Percentiles rank a stretch among this genome's conserved stretches.
Conservation (phyloP, 2,113 vertebrate species). For the Mixornis gularis region DNA sequence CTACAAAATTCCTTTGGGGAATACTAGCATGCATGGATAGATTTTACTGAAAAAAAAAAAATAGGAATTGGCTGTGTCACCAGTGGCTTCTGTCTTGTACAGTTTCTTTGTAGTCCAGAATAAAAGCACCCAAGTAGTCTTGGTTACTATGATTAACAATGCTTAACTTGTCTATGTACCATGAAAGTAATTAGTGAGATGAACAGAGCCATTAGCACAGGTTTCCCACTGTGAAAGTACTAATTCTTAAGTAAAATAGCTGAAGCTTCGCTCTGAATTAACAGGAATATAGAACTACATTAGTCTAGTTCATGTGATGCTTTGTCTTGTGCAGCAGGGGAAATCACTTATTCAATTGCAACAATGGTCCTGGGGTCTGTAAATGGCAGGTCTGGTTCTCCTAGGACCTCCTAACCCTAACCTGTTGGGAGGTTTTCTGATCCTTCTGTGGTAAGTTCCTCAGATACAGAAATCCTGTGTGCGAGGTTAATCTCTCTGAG, state of each 20-base stretch:
- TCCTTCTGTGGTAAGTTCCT: background rate
- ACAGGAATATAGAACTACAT: background rate
- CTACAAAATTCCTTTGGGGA: background rate
- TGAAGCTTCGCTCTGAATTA: background rate
- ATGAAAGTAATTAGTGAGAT: background rate
- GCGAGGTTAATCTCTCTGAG: background rate
- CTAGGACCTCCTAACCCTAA: background rate
- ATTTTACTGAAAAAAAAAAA: background rate
- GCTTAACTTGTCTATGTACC: background rate
- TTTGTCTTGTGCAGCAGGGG: background rate
- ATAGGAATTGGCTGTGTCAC: background rate
- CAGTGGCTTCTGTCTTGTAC: background rate
- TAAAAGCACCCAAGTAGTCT: background rate
- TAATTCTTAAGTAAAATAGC: background rate
- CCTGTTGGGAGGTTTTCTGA: background rate
- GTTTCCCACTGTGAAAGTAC: background rate
- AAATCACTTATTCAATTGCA: background rate
- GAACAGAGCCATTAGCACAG: background rate
- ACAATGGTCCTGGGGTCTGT: background rate
- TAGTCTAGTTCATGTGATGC: background rate
- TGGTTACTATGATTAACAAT: background rate
- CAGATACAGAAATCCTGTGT: background rate
- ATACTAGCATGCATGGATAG: background rate
- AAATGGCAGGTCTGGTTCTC: background rate
- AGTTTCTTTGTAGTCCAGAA: background rate